Conservation (phyloP, 2,888 invertebrate species). For the Protula sp. region DNA sequence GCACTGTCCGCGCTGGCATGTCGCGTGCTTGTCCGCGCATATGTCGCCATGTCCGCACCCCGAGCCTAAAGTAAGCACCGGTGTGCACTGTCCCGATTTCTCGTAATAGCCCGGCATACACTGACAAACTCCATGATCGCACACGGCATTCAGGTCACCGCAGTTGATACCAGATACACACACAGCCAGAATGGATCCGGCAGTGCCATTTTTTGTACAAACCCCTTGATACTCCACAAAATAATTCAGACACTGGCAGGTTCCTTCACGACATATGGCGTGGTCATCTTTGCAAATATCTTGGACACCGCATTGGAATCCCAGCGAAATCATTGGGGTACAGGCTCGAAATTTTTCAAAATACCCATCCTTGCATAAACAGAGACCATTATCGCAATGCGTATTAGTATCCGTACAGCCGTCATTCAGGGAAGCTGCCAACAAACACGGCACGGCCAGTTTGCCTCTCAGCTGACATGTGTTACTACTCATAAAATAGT, state of each 20-base stretch:
- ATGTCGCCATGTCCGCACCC: background rate
- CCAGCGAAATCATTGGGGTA: background rate
- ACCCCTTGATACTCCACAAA: background rate
- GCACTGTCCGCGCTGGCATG: background rate
- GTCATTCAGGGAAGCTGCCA: background rate
- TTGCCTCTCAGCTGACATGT: slow-evolving; percentile 11
- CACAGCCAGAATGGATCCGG: background rate
- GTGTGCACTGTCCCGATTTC: background rate
- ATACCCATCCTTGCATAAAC: slow-evolving; percentile 17
- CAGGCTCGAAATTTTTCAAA: slow-evolving; percentile 20
- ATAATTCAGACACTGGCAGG: slow-evolving; percentile 11
- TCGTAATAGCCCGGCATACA: background rate
- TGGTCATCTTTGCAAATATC: slow-evolving; percentile 20
- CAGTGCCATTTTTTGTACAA: background rate
- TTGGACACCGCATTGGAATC: slow-evolving; percentile 10
- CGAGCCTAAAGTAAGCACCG: background rate
- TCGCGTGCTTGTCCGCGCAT: background rate
- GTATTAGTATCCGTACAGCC: slow-evolving; percentile 20
- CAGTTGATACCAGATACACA: background rate
- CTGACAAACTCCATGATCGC: slow-evolving; percentile 5
- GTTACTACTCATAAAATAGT: slow-evolving; percentile 8
- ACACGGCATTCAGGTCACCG: slow-evolving; percentile 8
- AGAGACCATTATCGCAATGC: slow-evolving; percentile 15
- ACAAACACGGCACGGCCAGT: background rate
- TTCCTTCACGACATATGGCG: slow-evolving; percentile 13